These are phyloP conservation scores for Argentina silus DNA, from an alignment of 2,797 vertebrate genomes.

Conservation along the genomic window DNA sequence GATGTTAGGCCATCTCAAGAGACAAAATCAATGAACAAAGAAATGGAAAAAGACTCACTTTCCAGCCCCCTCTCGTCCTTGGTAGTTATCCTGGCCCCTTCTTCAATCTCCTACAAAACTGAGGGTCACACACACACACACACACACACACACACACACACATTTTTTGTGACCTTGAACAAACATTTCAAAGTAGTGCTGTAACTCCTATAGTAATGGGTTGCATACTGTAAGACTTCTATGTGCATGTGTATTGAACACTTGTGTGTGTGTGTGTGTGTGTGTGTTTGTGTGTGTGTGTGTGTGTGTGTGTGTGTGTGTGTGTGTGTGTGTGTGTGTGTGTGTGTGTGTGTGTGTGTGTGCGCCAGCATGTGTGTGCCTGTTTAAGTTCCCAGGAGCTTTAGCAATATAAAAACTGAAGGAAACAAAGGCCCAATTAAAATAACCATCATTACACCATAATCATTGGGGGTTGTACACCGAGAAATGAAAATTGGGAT, in stretches of 20 bases:
- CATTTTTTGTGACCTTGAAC: neutral
- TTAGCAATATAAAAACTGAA: constrained; percentile 50
- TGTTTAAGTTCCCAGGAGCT: constrained; percentile 33
- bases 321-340: neutral
- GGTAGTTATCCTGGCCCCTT: too few species aligned
- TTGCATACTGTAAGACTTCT: too few species aligned
- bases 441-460: constrained; percentile 68
- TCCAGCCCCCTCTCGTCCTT: constrained; percentile 18
- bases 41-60: constrained; percentile 39
- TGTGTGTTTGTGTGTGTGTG: constrained; percentile 20
- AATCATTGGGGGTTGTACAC: constrained; percentile 73
- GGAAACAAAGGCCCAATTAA: constrained; percentile 71
- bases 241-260: neutral
- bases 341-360: constrained; percentile 33
- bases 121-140: constrained; percentile 2
- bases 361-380: neutral
- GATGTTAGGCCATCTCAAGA: constrained; percentile 38
- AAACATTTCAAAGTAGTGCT: neutral
- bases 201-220: too few species aligned
- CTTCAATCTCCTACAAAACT: too few species aligned
- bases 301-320: neutral
- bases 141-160: constrained; percentile 11
- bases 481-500: constrained; percentile 75
- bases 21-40: constrained; percentile 61
- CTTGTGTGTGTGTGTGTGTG: neutral